These are phyloP conservation scores for Perccottus glenii DNA, from an alignment of 2,113 vertebrate species.

Conservation along the genomic window DNA sequence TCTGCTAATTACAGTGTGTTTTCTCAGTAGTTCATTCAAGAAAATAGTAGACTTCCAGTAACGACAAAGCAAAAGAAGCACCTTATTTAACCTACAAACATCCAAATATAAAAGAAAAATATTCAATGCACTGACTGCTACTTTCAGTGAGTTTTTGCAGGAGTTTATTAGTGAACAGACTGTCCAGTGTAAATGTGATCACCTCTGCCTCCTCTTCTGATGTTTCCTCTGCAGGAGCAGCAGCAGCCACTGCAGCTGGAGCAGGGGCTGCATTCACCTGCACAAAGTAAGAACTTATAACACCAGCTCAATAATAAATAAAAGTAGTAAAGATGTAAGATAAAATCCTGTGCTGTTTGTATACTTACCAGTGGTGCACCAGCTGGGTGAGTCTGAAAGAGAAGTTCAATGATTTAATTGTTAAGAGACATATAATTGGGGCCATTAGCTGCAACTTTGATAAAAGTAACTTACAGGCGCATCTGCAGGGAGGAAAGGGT, in stretches of 20 bases:
- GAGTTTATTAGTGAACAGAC: no score
- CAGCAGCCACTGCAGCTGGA: constrained; percentile 4
- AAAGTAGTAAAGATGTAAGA: neutral
- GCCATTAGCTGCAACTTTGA: neutral
- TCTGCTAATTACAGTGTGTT: neutral
- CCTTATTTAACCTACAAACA: neutral
- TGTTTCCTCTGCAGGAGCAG: constrained; percentile 43
- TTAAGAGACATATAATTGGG: neutral
- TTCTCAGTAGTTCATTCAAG: neutral
- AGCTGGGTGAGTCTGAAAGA: constrained; percentile 35
- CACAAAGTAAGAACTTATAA: neutral
- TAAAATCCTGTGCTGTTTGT: neutral
- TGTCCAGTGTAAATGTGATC: neutral
- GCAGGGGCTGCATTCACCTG: constrained; percentile 42
- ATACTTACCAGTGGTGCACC: constrained; percentile 27
- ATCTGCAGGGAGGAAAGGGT: constrained; percentile 64
- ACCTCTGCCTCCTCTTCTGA: constrained; percentile 74
- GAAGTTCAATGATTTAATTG: neutral
- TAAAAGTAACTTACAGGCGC: constrained; percentile 52
- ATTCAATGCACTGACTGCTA: neutral
- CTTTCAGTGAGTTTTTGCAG: no score
- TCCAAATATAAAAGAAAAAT: neutral
- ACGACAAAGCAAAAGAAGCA: neutral
- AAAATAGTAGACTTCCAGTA: neutral
- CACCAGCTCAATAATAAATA: neutral